These are phyloP conservation scores for Melanotus villosus DNA, from an alignment of 2,888 invertebrate species.

Conservation along the genomic window DNA sequence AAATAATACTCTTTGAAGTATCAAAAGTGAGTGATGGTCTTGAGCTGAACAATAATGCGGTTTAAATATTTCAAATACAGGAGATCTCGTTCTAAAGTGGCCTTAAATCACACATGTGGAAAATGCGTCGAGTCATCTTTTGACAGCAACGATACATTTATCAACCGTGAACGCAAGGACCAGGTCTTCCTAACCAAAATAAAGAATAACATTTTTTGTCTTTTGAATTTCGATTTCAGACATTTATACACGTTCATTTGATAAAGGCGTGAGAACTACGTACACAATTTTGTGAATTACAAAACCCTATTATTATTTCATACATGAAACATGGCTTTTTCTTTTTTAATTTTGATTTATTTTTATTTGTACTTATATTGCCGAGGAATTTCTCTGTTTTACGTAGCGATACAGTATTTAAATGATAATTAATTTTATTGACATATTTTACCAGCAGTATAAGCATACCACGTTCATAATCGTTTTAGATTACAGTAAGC, in stretches of 20 bases:
- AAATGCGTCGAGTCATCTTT: constrained; percentile 50
- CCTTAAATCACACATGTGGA: constrained; percentile 38
- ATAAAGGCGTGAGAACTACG: background rate
- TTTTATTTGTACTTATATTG: too few species aligned
- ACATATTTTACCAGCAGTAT: too few species aligned
- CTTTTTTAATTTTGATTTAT: too few species aligned
- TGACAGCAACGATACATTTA: constrained; percentile 53
- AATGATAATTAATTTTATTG: too few species aligned
- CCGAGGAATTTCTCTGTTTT: too few species aligned
- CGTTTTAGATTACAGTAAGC: too few species aligned
- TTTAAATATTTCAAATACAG: constrained; percentile 31
- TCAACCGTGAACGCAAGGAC: constrained; percentile 48
- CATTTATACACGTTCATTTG: background rate
- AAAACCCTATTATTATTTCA: too few species aligned
- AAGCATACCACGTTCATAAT: too few species aligned
- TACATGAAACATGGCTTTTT: too few species aligned
- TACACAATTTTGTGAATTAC: too few species aligned
- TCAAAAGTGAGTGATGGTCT: constrained; percentile 34
- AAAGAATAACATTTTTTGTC: constrained; percentile 46
- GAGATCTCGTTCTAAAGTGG: constrained; percentile 21
- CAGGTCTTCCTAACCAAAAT: constrained; percentile 44
- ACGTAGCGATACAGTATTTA: too few species aligned
- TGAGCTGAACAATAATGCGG: constrained; percentile 15
- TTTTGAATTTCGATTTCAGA: constrained; percentile 4
- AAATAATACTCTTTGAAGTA: constrained; percentile 28